Percentiles rank a stretch among this genome's conserved stretches.
Conservation (phyloP, 2,888 invertebrate species). For the Timema cristinae region DNA sequence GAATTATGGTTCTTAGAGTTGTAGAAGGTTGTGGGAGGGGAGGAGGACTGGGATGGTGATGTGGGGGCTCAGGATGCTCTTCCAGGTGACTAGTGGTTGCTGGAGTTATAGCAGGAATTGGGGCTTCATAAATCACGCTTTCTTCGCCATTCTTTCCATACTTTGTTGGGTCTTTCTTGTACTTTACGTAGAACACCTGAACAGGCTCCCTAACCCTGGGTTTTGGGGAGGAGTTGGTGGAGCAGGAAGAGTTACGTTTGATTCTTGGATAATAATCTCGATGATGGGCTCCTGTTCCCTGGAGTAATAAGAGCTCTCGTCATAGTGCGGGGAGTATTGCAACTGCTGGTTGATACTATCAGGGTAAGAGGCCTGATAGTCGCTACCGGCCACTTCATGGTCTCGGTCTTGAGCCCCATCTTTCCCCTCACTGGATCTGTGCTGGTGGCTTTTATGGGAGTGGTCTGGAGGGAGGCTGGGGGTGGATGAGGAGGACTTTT, state of each 20-base stretch:
- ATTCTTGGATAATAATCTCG: constrained; percentile 88
- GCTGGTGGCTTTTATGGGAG: constrained; percentile 17
- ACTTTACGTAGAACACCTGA: constrained; percentile 87
- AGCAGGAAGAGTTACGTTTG: constrained; percentile 73
- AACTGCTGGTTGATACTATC: constrained; percentile 36
- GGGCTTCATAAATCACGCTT: constrained; percentile 72
- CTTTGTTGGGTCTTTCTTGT: constrained; percentile 73
- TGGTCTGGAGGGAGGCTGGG: constrained; percentile 16
- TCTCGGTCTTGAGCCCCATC: constrained; percentile 13
- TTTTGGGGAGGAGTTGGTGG: constrained; percentile 50
- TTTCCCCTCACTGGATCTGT: constrained; percentile 6
- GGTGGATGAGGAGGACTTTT: constrained; percentile 13
- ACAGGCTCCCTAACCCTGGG: constrained; percentile 50
- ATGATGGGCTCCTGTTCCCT: constrained; percentile 62
- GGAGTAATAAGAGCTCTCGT: constrained; percentile 20
- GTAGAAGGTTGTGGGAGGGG: constrained; percentile 62
- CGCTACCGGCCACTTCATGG: constrained; percentile 13
- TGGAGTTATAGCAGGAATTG: constrained; percentile 73
- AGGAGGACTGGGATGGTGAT: constrained; percentile 35
- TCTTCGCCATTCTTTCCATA: constrained; percentile 39
- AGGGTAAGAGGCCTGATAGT: constrained; percentile 16
- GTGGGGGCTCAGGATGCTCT: constrained; percentile 46
- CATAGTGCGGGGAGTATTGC: constrained; percentile 25
- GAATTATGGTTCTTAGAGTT: constrained; percentile 77
- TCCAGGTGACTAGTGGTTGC: constrained; percentile 57